phyloP scores from a whole-genome alignment of 1,140 invertebrate species.

The Habropoda laboriosa region DNA sequence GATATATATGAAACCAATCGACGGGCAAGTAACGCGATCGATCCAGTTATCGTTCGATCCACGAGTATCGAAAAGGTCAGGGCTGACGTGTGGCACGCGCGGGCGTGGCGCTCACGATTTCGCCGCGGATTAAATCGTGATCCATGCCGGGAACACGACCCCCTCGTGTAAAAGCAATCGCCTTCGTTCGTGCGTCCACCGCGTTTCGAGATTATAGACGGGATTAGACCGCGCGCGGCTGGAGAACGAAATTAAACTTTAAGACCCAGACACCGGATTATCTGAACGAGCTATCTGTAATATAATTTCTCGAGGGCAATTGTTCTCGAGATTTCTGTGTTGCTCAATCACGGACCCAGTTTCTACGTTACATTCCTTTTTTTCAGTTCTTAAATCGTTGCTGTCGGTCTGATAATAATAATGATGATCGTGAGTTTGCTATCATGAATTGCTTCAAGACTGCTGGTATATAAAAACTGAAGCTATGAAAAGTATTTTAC shows the following conservation, averaged over 20 bases:
- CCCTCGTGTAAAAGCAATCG: constrained; percentile 48
- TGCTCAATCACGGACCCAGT: neutral
- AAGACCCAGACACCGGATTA: neutral
- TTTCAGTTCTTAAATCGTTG: too few species aligned
- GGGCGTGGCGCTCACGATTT: constrained; percentile 62
- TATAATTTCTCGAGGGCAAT: neutral
- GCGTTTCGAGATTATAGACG: neutral
- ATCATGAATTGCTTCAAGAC: too few species aligned
- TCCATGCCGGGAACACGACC: constrained; percentile 54
- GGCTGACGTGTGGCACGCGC: constrained; percentile 65
- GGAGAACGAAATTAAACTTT: constrained; percentile 23
- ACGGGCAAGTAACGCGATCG: constrained; percentile 1
- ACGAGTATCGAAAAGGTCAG: constrained; percentile 59
- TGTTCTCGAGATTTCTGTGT: neutral
- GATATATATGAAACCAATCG: too few species aligned
- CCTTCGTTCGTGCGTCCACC: constrained; percentile 37
- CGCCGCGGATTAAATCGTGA: constrained; percentile 63
- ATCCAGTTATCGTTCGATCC: constrained; percentile 8
- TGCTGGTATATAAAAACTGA: too few species aligned
- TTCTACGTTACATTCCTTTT: too few species aligned
- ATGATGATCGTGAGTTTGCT: too few species aligned
- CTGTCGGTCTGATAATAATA: too few species aligned
- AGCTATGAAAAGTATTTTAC: too few species aligned
- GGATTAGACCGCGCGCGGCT: too few species aligned
- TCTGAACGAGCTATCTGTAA: neutral